Evolutionary conservation across 2,113 vertebrate species (phyloP).

Genomic region (Pogonocichla stellata): DNA sequence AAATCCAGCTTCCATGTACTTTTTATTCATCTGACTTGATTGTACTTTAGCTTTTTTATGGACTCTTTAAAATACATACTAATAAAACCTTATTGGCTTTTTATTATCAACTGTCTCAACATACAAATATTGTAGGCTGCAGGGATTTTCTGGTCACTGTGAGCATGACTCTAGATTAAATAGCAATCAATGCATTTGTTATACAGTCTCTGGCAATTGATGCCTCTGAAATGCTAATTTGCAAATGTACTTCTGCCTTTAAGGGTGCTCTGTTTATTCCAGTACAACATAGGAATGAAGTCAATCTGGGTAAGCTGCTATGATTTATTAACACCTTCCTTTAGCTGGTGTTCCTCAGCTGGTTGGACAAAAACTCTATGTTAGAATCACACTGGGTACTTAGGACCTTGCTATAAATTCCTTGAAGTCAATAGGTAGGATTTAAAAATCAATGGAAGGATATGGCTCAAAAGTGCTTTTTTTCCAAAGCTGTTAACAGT

Average conservation of each 20-base stretch:
- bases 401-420: conserved; percentile 13
- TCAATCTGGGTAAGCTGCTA: background rate
- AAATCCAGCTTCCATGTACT: conserved; percentile 10
- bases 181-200: background rate
- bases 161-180: background rate
- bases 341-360: background rate
- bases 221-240: background rate
- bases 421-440: conserved; percentile 4
- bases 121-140: conserved; percentile 27
- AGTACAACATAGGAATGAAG: background rate
- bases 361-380: background rate
- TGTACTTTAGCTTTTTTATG: conserved; percentile 47
- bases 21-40: conserved; percentile 39
- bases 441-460: conserved; percentile 44
- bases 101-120: conserved; percentile 46
- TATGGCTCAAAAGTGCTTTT: background rate
- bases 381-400: background rate
- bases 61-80: conserved; percentile 55
- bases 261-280: background rate
- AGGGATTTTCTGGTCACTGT: conserved; percentile 31
- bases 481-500: background rate
- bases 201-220: background rate
- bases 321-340: background rate
- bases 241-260: background rate
- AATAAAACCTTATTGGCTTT: conserved; percentile 56